phyloP scores from a whole-genome alignment of 2,797 vertebrate genomes.

The Liasis olivaceus region DNA sequence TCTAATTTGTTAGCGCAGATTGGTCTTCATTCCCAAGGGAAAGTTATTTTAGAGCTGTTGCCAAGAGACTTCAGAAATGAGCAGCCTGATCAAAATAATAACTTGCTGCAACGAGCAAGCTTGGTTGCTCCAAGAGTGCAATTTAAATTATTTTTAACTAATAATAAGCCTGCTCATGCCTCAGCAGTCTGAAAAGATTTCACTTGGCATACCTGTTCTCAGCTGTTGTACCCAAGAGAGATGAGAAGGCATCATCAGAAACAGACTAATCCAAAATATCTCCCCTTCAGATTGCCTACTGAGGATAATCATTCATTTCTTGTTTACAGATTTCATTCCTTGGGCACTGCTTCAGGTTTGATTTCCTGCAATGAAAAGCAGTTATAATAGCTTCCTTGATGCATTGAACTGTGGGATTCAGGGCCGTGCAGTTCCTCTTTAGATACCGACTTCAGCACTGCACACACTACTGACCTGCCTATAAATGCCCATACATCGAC shows the following conservation, averaged over 20 bases:
- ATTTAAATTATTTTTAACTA: conserved; percentile 65
- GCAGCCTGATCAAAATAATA: conserved; percentile 79
- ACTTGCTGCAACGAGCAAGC: conserved; percentile 79
- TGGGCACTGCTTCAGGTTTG: neutral
- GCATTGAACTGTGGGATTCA: neutral
- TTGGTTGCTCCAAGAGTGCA: conserved; percentile 74
- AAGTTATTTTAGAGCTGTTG: conserved; percentile 79
- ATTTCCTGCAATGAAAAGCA: neutral
- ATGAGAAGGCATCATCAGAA: neutral
- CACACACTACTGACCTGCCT: neutral
- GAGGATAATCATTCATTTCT: neutral
- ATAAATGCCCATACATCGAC: neutral
- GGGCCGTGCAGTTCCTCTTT: neutral
- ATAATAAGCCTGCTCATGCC: conserved; percentile 19
- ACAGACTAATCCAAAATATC: neutral
- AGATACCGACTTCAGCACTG: no score
- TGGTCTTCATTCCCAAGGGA: conserved; percentile 72
- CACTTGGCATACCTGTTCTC: conserved; percentile 31
- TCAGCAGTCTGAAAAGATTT: conserved; percentile 19
- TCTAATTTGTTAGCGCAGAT: conserved; percentile 75
- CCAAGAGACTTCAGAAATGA: conserved; percentile 77
- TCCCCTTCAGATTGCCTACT: neutral
- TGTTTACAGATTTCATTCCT: neutral
- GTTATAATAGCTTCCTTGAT: neutral
- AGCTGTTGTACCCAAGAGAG: conserved; percentile 15